Base-by-base conservation (phyloP, 1,140 invertebrate genomes). In the Drosophila neocordata region DNA sequence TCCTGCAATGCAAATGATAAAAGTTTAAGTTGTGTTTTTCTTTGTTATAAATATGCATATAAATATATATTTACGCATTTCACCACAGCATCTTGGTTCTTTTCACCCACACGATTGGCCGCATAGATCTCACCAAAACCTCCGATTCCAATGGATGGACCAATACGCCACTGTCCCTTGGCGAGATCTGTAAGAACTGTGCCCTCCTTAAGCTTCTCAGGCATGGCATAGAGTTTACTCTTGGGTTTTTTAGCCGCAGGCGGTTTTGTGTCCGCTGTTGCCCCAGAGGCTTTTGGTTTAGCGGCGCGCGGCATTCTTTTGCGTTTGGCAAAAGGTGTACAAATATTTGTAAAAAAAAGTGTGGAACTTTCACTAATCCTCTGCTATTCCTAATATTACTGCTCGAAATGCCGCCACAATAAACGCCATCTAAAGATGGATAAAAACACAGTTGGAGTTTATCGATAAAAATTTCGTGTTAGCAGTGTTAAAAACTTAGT, bases 91-190 rank as follows among this genome's bases (percentile, higher is more conserved):
- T 94, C 93, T 92, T 94, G 95, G 53, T 92, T 92, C 9, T 91
- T 92, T 57, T 93, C 92, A 0, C 92, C 89, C 37, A 93, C 93
- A 64, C 94, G 94, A 91, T 92, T 91, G 89, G 96, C 96, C 20
- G 95, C 93, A 91, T 98, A 98, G 82, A 98, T 97, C 92, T 98
- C 96, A 1, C 97, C 97, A 93, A 98, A 99, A 35, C 97, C 98
- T n/a, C 98, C 98, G 65, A 95, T 93, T 1, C 97, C 98, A 61
- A 99, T 96, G 0, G 97, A 96, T 20, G 94, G 93, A 0, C 97
- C 97, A 53, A 99, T 93, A 69, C 94, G 94, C 98, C 98, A 99
- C 89, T 95, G 92, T 68, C 95, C 95, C 77, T 96, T 96, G 9
- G 92, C 91, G 8, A 95, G 89, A 92, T 98, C 97, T 37, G 93